Evolutionary conservation across 2,113 vertebrate genomes (phyloP), one percentile per base, ranked within the genome.

Genomic region (Chlamydotis undulata): DNA sequence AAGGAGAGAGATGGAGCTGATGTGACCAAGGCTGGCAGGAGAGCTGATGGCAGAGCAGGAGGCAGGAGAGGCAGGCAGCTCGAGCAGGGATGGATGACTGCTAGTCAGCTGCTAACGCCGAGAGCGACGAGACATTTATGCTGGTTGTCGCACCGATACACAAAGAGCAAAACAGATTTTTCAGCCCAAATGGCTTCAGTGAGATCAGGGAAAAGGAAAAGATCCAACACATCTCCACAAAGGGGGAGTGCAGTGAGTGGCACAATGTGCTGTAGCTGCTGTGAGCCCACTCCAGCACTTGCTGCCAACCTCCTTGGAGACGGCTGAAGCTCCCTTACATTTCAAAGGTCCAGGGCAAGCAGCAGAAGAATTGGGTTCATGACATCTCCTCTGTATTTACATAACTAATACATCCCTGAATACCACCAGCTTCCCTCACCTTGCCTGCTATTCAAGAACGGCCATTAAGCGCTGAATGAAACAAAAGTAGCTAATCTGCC

Each of bases 211-310:
- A 28, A 60, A 53, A 71, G 19, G 80, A 33, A 90, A 83, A 80
- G 2, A 14, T 26, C 60, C 55, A 19, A n/a, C 43, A 4, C 7
- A 23, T 28, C 64, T 50, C 67, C 22, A 4, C 57, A n/a, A 37
- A 83, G 21, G 25, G 23, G 19, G 68, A 45, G 22, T 1, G 1
- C 4, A 1, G 43, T 0, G 3, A 60, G 33, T 2, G 59, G 53
- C 41, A 45, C 9, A 5, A 12, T 0, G 1, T 10, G n/a, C 69
- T 4, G 0, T 22, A 50, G 26, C 45, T 33, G 19, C 53, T 4
- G 3, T 2, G 21, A 57, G 31, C 7, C 26, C 3, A 43, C 41
- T 76, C 55, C 35, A 37, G 33, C 26, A 11, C 45, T 73, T 19
- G 24, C 43, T 68, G 70, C n/a, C 53, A 57, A 2, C 31, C 37